Conservation (phyloP, 2,797 vertebrate species). For the Poecile montanus region DNA sequence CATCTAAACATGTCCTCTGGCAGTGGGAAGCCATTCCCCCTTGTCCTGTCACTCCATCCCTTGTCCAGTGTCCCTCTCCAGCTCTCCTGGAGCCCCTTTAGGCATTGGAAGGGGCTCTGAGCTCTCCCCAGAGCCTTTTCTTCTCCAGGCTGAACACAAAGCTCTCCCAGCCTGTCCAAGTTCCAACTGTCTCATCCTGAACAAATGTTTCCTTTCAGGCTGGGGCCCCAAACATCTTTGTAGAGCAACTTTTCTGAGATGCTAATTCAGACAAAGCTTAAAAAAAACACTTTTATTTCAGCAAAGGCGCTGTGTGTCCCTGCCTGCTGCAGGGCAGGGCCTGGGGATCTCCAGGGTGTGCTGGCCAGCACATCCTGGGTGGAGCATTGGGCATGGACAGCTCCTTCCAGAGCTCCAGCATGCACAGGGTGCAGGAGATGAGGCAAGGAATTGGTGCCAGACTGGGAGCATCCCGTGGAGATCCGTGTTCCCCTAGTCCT, state of each 20-base stretch:
- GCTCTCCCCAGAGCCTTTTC: accelerated
- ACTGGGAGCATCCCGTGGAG: not conserved
- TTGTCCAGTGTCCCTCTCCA: not conserved
- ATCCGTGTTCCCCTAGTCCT: not conserved
- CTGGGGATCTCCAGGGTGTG: too few relatives aligned
- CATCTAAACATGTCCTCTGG: not conserved
- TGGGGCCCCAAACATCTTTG: accelerated
- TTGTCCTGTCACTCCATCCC: not conserved
- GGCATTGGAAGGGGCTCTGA: accelerated
- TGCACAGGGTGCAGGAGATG: not conserved
- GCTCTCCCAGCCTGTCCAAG: not conserved
- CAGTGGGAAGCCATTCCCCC: not conserved
- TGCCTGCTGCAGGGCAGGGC: not conserved
- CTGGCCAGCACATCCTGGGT: not conserved
- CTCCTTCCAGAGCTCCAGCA: not conserved
- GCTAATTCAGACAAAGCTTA: not conserved
- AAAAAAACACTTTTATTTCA: not conserved
- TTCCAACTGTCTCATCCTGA: not conserved
- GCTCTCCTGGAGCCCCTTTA: not conserved
- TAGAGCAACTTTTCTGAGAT: not conserved
- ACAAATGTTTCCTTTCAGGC: not conserved
- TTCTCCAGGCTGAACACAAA: accelerated
- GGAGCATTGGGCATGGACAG: not conserved
- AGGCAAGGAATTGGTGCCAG: not conserved
- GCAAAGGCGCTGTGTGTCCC: accelerated